Conservation (phyloP, 2,113 vertebrate species). For the Tringa solitaria region DNA sequence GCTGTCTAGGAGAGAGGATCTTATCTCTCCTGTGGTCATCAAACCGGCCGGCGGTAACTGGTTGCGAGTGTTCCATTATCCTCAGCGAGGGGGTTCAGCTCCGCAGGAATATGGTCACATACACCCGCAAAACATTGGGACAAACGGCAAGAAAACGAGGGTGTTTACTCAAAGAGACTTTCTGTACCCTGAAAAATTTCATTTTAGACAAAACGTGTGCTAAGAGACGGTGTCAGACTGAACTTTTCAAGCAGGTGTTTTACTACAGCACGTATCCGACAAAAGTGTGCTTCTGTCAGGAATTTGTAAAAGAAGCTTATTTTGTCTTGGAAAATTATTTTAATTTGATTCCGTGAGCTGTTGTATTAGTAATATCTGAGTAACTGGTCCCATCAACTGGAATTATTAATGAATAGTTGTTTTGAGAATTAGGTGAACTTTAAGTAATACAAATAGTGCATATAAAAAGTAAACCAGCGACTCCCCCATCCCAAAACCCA, state of each 20-base stretch:
- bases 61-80: neutral
- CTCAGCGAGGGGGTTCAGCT: neutral
- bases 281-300: rapidly evolving
- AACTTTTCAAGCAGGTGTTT: neutral
- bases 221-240: rapidly evolving
- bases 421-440: neutral
- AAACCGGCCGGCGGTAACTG: rapidly evolving
- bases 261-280: rapidly evolving
- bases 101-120: rapidly evolving
- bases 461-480: neutral
- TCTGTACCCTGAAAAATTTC: neutral
- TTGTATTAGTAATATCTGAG: neutral
- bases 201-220: rapidly evolving
- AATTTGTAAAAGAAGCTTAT: neutral
- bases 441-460: neutral
- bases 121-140: rapidly evolving
- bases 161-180: neutral
- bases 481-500: neutral
- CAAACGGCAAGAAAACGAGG: rapidly evolving
- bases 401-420: neutral
- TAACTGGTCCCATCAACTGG: neutral
- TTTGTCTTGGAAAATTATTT: neutral
- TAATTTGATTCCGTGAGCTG: neutral
- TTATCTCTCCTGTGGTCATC: neutral
- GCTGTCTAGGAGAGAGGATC: neutral